phyloP scores from a whole-genome alignment of 2,113 vertebrate species.

The Caretta caretta region DNA sequence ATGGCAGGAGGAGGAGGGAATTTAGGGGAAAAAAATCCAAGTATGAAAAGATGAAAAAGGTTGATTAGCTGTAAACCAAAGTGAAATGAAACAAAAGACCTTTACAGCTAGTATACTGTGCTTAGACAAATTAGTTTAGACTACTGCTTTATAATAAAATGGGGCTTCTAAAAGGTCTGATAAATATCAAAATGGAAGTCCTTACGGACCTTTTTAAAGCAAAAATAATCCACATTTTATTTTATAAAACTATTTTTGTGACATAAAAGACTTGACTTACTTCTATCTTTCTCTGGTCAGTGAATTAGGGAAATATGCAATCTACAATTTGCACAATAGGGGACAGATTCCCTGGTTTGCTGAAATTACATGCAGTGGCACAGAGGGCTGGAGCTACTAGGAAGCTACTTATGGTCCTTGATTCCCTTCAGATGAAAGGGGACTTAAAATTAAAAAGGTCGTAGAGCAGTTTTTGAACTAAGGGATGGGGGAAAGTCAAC shows the following conservation, averaged over 20 bases:
- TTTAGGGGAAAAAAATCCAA: accelerated
- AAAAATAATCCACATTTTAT: background rate
- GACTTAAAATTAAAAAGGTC: too few species aligned
- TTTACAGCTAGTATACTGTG: background rate
- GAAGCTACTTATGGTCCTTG: too few species aligned
- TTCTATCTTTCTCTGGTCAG: background rate
- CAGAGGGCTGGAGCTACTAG: too few species aligned
- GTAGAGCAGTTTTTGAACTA: too few species aligned
- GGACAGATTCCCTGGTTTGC: too few species aligned
- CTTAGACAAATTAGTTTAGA: background rate
- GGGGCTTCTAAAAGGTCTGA: background rate
- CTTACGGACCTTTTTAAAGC: background rate
- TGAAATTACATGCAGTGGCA: too few species aligned
- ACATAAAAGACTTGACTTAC: background rate
- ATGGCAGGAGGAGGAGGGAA: accelerated
- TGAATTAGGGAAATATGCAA: background rate
- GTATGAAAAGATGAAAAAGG: background rate
- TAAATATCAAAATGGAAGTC: background rate
- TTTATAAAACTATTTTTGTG: background rate
- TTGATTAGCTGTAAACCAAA: background rate
- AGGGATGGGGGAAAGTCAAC: too few species aligned
- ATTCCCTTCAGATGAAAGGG: too few species aligned
- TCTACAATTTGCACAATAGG: background rate
- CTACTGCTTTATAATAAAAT: background rate
- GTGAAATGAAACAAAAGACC: background rate